Evolutionary conservation across 2,797 vertebrate species (phyloP).

Genomic region (Psittacula echo): DNA sequence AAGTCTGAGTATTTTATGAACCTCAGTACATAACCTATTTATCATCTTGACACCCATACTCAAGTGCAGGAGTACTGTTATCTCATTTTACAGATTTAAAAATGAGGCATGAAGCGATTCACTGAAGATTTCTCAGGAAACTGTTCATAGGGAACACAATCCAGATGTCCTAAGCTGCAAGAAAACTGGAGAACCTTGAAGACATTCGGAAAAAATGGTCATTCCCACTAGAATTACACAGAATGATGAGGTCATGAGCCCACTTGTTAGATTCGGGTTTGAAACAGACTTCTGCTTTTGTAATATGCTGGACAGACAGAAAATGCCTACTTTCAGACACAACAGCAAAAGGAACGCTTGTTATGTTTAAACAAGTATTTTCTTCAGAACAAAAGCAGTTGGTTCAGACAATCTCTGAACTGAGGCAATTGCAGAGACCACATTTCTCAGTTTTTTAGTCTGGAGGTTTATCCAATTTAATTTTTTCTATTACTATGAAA

Average conservation of each 20-base stretch:
- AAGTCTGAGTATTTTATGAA: not conserved
- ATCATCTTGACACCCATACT: not conserved
- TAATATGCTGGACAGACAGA: constrained; percentile 21
- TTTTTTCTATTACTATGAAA: not conserved
- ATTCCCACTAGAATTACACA: not conserved
- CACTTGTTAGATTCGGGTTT: not conserved
- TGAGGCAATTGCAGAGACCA: not conserved
- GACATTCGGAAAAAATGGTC: not conserved
- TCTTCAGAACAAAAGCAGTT: not conserved
- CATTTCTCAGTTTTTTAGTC: not conserved
- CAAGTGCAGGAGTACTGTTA: not conserved
- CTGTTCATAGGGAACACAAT: not conserved
- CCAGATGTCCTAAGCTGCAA: not conserved
- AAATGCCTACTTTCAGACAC: constrained; percentile 25
- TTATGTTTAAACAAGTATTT: not conserved
- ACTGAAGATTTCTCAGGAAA: not conserved
- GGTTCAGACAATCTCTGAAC: not conserved
- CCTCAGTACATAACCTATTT: not conserved
- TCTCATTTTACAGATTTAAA: not conserved
- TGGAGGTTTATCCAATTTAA: not conserved
- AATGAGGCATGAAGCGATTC: not conserved
- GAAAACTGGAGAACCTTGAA: not conserved
- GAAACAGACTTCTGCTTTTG: constrained; percentile 1
- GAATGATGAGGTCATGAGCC: not conserved
- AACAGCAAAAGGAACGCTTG: constrained; percentile 3